Evolutionary conservation across 2,113 vertebrate species (phyloP), one percentile per base, ranked within the genome.

Genomic region (Fukomys damarensis): DNA sequence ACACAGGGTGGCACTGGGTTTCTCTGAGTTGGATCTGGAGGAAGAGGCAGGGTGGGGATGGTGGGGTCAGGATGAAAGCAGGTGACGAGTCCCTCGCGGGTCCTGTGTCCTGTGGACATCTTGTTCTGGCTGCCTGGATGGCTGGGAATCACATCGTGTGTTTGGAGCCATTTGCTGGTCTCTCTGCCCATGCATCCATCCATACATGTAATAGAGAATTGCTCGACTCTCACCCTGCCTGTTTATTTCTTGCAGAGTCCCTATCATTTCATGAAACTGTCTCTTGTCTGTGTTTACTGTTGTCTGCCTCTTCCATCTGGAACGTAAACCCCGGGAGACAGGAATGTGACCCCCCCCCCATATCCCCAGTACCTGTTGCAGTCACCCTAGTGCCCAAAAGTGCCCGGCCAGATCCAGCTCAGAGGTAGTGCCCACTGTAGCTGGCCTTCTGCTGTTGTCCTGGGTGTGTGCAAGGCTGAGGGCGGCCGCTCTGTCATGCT

Each of bases 271-370:
- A 84, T 66, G 88, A 93, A 38, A 43, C 80, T 58, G 1, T 80
- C 66, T 84, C 90, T 79, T 93, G 63, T 93, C 97, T 92, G 66
- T 92, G 82, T 89, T 74, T 49, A 65, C 83, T 38, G 65, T 56
- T 94, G 74, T 65, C 86, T 22, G 4, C 65, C 56, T 80, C 89
- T 86, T 68, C 54, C 38, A 41, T 68, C 88, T n/a, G 83, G 92
- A 81, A 30, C 2, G 9, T 81, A 65, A 85, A 74, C 38, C 0
- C 68, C 26, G 0, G 1, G 70, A 52, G 74, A 74, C 72, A 54
- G 24, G 88, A 22, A 2, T 0, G 7, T 13, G 88, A 26, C 88
- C 0, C 10, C 59, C 66, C 32, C 4, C 89, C 43, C 7, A 19
- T 14, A 11, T 20, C 82, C 35, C 65, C 59, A 32, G 6, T 1